Conservation (phyloP, 2,113 vertebrate species). For the Pluvialis apricaria region DNA sequence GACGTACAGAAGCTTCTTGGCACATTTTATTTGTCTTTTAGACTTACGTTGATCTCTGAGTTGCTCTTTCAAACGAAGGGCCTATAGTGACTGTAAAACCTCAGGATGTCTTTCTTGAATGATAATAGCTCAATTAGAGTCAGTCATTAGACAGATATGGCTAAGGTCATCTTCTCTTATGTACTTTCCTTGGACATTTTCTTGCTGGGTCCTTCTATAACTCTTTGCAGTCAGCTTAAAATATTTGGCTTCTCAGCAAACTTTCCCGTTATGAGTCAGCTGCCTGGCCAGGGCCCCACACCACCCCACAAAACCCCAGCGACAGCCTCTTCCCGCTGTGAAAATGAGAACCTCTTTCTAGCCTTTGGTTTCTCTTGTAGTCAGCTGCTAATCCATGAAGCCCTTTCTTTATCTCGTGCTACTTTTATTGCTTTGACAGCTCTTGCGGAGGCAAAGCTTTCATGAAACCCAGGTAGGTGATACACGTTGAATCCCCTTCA, state of each 20-base stretch:
- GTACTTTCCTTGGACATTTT: neutral
- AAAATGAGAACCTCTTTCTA: neutral
- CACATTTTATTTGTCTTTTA: neutral
- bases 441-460: neutral
- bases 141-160: constrained; percentile 19
- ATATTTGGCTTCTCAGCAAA: constrained; percentile 2
- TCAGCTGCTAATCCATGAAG: neutral
- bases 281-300: neutral
- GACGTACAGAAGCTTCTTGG: neutral
- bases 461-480: neutral
- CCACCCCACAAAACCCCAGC: neutral
- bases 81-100: neutral
- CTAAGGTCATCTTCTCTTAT: constrained; percentile 43
- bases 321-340: neutral
- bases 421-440: neutral
- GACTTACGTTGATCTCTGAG: neutral
- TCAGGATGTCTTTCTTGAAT: constrained; percentile 7
- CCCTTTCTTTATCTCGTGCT: neutral
- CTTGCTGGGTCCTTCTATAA: neutral
- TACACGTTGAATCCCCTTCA: neutral
- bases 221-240: constrained; percentile 23
- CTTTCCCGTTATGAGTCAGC: neutral
- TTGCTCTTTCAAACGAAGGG: neutral
- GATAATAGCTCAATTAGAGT: constrained; percentile 33
- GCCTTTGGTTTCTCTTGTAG: neutral